Conservation (phyloP, 2,113 vertebrate species). For the Diadophis punctatus region DNA sequence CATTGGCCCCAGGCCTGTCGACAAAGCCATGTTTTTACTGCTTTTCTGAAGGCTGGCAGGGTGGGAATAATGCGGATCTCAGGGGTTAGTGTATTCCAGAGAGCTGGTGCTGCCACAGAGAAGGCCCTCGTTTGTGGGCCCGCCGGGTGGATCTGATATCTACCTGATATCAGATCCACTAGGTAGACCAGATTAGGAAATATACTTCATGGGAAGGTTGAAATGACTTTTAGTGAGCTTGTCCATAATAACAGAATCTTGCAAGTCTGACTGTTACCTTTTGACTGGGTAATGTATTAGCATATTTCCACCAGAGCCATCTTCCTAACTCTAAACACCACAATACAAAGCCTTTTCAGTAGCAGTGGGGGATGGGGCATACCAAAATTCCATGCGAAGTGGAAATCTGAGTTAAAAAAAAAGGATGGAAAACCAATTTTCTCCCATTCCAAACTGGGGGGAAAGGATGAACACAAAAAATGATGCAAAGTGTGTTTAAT, state of each 20-base stretch:
- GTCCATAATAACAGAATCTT: neutral
- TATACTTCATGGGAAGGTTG: neutral
- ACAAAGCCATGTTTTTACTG: too few species aligned
- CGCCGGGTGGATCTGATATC: too few species aligned
- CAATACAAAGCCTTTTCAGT: neutral
- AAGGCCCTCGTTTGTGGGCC: too few species aligned
- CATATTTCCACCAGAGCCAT: neutral
- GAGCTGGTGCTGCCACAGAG: too few species aligned
- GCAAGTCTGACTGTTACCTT: neutral
- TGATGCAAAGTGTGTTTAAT: constrained; percentile 73
- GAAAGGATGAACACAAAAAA: constrained; percentile 55
- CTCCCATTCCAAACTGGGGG: constrained; percentile 16
- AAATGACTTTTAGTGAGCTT: neutral
- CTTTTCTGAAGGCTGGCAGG: too few species aligned
- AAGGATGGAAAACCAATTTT: neutral
- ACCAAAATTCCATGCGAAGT: neutral
- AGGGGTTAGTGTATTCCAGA: too few species aligned
- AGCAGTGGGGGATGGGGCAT: neutral
- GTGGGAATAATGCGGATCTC: too few species aligned
- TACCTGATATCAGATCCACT: neutral
- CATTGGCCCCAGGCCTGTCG: too few species aligned
- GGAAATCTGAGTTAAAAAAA: neutral
- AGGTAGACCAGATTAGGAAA: neutral
- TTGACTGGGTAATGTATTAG: neutral
- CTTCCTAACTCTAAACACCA: neutral